These are phyloP conservation scores for Aphidius gifuensis DNA, from an alignment of 1,140 invertebrate species.

Conservation along the genomic window DNA sequence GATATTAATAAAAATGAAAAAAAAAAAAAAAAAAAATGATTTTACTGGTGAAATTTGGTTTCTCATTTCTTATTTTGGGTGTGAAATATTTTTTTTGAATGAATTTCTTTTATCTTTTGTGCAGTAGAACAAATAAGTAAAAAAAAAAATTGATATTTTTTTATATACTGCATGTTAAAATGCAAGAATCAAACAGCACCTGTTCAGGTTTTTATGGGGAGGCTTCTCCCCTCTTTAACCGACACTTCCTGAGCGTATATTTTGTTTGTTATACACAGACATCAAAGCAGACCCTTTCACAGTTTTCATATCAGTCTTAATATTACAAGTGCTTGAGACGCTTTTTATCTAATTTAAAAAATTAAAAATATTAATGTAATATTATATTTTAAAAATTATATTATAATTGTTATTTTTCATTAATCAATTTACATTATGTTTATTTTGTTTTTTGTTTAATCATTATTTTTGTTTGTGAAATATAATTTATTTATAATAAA, in stretches of 20 bases:
- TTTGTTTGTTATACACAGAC: conserved; percentile 21
- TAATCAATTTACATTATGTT: not conserved
- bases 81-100: too few species aligned
- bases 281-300: conserved; percentile 24
- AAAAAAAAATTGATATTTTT: too few species aligned
- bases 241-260: conserved; percentile 23
- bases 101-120: too few species aligned
- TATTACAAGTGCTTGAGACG: conserved; percentile 2
- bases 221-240: conserved; percentile 22
- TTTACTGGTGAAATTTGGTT: too few species aligned
- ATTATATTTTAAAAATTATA: too few species aligned
- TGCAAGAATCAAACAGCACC: conserved; percentile 14
- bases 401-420: too few species aligned
- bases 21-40: too few species aligned
- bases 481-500: not conserved
- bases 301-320: conserved; percentile 10
- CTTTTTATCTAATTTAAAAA: not conserved
- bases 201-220: conserved; percentile 23
- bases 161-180: not conserved
- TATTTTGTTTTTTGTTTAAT: not conserved
- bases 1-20: too few species aligned
- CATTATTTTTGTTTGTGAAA: not conserved
- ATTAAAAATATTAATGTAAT: not conserved
- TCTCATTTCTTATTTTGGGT: too few species aligned
- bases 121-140: too few species aligned